These are phyloP conservation scores for Stomatorhinus ivindoensis DNA, from an alignment of 2,113 vertebrate genomes.

Conservation along the genomic window DNA sequence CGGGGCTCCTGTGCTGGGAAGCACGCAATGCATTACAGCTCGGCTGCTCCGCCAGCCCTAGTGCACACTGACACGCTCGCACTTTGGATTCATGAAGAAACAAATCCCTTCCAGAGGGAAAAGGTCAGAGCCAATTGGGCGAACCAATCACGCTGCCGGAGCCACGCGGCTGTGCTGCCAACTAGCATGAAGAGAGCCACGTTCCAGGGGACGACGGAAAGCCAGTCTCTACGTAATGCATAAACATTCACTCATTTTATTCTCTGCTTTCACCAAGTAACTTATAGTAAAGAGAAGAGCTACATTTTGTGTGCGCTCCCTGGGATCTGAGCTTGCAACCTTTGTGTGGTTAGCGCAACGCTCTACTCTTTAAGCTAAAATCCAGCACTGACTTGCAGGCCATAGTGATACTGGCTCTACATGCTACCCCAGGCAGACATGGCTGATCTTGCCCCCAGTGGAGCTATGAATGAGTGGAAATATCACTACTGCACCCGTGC, in stretches of 20 bases:
- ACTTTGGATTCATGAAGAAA: slow-evolving; percentile 3
- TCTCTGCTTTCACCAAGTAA: background rate
- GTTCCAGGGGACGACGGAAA: background rate
- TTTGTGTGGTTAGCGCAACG: background rate
- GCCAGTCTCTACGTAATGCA: background rate
- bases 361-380: background rate
- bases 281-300: background rate
- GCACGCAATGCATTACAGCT: background rate
- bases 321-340: background rate
- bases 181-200: background rate
- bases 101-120: background rate
- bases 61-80: background rate
- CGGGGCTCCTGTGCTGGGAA: background rate
- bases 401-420: background rate
- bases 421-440: background rate
- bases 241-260: background rate
- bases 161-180: background rate
- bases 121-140: background rate
- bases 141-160: background rate
- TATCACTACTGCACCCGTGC: background rate
- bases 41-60: background rate
- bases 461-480: background rate
- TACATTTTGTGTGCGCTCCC: background rate
- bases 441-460: background rate
- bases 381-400: background rate